Conservation (phyloP, 2,113 vertebrate genomes). For the Macrotus californicus region DNA sequence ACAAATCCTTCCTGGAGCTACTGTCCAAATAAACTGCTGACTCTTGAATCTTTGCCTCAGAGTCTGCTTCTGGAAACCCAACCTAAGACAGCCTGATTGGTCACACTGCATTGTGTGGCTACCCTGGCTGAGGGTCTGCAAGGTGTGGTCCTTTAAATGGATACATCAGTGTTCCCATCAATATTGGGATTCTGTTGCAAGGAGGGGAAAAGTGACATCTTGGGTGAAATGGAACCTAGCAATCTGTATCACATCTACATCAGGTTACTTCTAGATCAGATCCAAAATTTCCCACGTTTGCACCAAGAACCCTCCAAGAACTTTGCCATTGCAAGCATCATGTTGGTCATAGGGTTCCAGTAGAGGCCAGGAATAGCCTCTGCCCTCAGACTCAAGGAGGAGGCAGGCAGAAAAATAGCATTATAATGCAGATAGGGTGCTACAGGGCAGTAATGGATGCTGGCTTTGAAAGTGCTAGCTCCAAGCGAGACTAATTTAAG, state of each 20-base stretch:
- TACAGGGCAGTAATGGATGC: too few relatives aligned
- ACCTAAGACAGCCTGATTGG: not conserved
- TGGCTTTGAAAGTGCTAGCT: rapidly evolving
- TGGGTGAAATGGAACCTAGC: not conserved
- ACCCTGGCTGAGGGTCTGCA: not conserved
- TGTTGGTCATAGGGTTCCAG: not conserved
- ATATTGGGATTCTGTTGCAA: not conserved
- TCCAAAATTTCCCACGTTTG: not conserved
- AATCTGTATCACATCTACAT: not conserved
- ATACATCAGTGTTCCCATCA: not conserved
- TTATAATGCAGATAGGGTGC: rapidly evolving
- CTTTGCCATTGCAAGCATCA: not conserved
- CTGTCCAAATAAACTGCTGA: not conserved
- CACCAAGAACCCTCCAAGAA: not conserved
- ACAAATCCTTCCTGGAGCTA: not conserved
- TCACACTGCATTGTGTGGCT: not conserved
- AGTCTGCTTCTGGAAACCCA: not conserved
- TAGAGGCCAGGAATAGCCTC: not conserved
- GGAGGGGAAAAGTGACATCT: not conserved
- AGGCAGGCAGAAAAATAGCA: not conserved
- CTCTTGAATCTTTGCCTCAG: not conserved
- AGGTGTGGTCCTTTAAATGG: not conserved
- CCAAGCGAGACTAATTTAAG: not conserved
- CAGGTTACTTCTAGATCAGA: not conserved
- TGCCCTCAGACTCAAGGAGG: not conserved